Conservation (phyloP, 2,888 invertebrate species). For the Augochlorella aurata region DNA sequence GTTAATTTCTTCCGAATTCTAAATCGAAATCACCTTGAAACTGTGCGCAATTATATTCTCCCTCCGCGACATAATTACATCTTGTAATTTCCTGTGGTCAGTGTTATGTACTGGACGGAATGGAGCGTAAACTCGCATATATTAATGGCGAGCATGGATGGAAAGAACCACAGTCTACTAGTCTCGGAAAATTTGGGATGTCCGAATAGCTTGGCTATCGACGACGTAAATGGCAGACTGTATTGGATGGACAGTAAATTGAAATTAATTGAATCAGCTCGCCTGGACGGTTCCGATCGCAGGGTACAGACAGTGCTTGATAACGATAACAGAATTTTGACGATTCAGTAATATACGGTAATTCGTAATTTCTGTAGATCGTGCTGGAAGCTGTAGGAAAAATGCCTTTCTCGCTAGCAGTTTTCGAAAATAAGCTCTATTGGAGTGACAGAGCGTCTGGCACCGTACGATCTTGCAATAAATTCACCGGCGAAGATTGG, state of each 20-base stretch:
- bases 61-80: not conserved
- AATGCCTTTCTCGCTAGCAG: conserved; percentile 91
- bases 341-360: not conserved
- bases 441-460: conserved; percentile 95
- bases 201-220: conserved; percentile 94
- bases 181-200: conserved; percentile 87
- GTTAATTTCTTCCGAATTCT: not conserved
- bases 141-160: conserved; percentile 93
- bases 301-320: conserved; percentile 81
- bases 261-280: conserved; percentile 86
- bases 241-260: conserved; percentile 94
- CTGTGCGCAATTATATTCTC: no score
- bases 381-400: conserved; percentile 85
- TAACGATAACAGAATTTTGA: not conserved
- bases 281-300: conserved; percentile 86
- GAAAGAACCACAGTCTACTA: conserved; percentile 85
- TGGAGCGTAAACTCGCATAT: conserved; percentile 90
- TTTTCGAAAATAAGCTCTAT: conserved; percentile 93
- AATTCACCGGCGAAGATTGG: conserved; percentile 88
- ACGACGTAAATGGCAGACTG: conserved; percentile 89
- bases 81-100: conserved; percentile 76
- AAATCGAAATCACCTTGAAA: no score
- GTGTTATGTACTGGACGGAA: conserved; percentile 95
- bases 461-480: conserved; percentile 89
- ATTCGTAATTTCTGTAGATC: conserved; percentile 69